These are phyloP conservation scores for Drosophila histrio DNA, from an alignment of 2,888 invertebrate species.

Conservation along the genomic window DNA sequence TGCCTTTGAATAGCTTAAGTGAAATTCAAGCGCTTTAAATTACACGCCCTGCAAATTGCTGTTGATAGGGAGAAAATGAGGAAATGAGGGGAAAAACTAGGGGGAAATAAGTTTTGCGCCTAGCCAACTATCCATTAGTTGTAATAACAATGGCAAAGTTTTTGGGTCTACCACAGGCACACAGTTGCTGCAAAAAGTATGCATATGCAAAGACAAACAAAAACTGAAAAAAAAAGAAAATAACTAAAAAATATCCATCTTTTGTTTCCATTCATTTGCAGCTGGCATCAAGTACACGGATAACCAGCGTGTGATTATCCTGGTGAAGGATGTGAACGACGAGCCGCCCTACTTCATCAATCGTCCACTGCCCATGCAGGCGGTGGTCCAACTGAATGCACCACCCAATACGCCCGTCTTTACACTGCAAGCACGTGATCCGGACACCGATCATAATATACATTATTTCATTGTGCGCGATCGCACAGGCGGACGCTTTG, in stretches of 20 bases:
- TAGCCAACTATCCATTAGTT: constrained; percentile 65
- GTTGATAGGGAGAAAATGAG: neutral
- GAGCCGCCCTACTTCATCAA: constrained; percentile 98
- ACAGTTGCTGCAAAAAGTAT: constrained; percentile 37
- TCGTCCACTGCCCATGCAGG: constrained; percentile 97
- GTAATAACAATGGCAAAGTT: constrained; percentile 60
- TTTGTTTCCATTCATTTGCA: constrained; percentile 59
- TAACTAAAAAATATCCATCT: neutral
- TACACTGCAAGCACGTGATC: constrained; percentile 98
- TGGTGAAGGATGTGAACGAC: constrained; percentile 98
- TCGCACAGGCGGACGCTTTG: constrained; percentile 91
- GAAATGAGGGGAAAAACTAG: neutral
- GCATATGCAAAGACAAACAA: constrained; percentile 42
- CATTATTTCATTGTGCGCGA: constrained; percentile 98
- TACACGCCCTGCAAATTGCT: constrained; percentile 32
- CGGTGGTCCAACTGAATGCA: constrained; percentile 97
- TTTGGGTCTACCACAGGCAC: constrained; percentile 6
- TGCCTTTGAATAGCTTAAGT: constrained; percentile 72
- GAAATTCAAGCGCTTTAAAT: constrained; percentile 70
- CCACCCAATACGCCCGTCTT: constrained; percentile 98
- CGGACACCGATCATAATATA: constrained; percentile 97
- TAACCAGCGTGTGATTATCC: constrained; percentile 97
- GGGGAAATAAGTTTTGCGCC: constrained; percentile 3
- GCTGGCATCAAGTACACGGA: constrained; percentile 90
- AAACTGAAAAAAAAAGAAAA: neutral